These are phyloP conservation scores for Frankliniella fusca DNA, from an alignment of 2,888 invertebrate species.

Conservation along the genomic window DNA sequence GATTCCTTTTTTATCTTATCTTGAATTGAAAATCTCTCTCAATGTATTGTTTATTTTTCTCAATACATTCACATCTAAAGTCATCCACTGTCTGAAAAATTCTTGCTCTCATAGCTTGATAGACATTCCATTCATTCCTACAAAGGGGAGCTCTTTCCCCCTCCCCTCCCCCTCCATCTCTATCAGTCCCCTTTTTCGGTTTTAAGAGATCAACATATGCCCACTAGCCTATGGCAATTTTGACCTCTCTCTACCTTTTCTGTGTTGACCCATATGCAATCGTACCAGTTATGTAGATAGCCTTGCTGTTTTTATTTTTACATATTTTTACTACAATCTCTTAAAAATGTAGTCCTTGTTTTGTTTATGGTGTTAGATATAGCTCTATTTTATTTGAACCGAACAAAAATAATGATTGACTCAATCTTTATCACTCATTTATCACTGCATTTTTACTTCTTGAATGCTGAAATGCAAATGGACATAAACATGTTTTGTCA, in stretches of 20 bases:
- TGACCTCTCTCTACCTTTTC: neutral
- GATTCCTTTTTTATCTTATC: neutral
- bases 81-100: neutral
- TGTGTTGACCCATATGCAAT: neutral
- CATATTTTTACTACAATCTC: neutral
- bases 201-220: neutral
- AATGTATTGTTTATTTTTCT: neutral
- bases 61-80: neutral
- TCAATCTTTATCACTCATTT: neutral
- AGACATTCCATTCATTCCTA: neutral
- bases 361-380: neutral
- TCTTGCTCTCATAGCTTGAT: neutral
- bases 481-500: neutral
- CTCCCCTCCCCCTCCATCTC: neutral
- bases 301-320: neutral
- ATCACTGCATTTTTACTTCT: neutral
- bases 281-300: neutral
- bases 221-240: neutral
- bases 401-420: neutral
- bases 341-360: neutral
- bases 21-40: neutral
- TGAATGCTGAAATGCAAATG: neutral
- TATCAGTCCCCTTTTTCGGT: neutral
- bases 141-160: neutral
- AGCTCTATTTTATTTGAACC: slow-evolving; percentile 7